Evolutionary conservation across 2,113 vertebrate genomes (phyloP).

Genomic region (Empidonax alnorum): DNA sequence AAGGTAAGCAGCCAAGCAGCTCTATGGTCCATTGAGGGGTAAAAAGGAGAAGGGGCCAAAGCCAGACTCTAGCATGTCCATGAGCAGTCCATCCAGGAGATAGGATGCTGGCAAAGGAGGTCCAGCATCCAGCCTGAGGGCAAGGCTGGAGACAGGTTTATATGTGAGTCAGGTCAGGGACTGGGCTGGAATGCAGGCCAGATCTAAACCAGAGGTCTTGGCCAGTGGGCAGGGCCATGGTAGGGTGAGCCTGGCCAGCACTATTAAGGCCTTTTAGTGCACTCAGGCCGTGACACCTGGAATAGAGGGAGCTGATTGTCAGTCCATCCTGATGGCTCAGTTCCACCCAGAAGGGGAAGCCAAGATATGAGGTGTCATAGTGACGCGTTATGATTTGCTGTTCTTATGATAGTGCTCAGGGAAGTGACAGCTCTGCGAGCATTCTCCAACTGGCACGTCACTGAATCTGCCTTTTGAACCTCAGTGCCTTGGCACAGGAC

Average conservation of each 20-base stretch:
- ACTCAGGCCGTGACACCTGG: neutral
- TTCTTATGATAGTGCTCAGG: rapidly evolving
- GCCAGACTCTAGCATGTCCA: too few species aligned
- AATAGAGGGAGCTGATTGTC: neutral
- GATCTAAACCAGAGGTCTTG: too few species aligned
- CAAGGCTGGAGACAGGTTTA: neutral
- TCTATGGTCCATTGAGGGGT: neutral
- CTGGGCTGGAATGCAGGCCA: neutral
- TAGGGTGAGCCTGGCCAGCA: neutral
- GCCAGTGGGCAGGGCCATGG: rapidly evolving
- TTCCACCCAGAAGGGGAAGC: too few species aligned
- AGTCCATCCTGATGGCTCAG: neutral
- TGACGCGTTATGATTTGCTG: rapidly evolving
- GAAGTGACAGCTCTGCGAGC: neutral
- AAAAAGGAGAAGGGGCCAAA: neutral
- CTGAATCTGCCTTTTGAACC: neutral
- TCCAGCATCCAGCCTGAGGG: too few species aligned
- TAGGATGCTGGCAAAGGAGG: neutral
- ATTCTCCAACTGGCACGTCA: rapidly evolving
- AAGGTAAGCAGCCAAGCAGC: neutral
- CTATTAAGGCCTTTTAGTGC: rapidly evolving
- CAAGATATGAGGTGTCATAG: neutral
- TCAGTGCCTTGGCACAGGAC: neutral
- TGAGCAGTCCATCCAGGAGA: neutral
- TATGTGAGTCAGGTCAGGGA: neutral